phyloP scores from a whole-genome alignment of 2,797 vertebrate genomes.

The Crypturellus tataupa region DNA sequence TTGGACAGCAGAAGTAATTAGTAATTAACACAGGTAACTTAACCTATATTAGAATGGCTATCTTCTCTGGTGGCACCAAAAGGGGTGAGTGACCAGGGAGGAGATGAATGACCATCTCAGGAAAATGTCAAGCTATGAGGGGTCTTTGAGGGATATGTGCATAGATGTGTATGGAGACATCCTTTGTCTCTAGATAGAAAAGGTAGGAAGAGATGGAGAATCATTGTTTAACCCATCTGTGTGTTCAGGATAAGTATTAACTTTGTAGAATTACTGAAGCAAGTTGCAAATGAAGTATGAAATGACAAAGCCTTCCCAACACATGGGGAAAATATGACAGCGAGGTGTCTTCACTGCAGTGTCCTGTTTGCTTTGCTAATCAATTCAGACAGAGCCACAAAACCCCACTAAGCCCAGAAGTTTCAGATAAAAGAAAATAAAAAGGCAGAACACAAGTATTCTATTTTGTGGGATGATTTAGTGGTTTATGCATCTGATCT shows the following conservation, averaged over 20 bases:
- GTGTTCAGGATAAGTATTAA: neutral
- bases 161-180: rapidly evolving
- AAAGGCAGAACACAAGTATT: neutral
- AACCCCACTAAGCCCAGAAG: neutral
- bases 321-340: neutral
- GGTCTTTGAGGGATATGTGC: neutral
- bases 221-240: neutral
- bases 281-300: slow-evolving; percentile 40
- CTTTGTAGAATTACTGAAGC: slow-evolving; percentile 15
- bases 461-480: neutral
- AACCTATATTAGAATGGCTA: neutral
- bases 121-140: neutral
- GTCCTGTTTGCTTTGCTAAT: slow-evolving; percentile 16
- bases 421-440: slow-evolving; percentile 19
- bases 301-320: slow-evolving; percentile 31
- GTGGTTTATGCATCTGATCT: slow-evolving; percentile 16
- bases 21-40: neutral
- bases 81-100: neutral
- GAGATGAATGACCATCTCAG: neutral
- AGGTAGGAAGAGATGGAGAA: neutral
- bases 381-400: slow-evolving; percentile 30
- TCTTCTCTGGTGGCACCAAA: neutral
- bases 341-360: neutral
- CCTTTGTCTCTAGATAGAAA: neutral
- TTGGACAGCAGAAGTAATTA: neutral